Conservation (phyloP, 2,888 invertebrate species). For the Leptopilina syphax region DNA sequence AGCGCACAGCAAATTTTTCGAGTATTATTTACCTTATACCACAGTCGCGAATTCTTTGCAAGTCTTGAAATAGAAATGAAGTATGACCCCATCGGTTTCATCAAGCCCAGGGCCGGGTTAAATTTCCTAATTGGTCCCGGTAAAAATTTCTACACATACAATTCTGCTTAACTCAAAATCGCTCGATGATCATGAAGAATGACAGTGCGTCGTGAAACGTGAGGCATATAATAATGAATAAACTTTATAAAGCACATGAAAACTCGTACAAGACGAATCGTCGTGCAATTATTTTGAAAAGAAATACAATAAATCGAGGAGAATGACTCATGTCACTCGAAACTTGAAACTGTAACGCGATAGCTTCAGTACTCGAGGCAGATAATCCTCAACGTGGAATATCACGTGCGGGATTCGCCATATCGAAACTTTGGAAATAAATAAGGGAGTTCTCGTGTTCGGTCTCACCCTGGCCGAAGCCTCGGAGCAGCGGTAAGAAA, state of each 20-base stretch:
- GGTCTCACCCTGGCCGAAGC: slow-evolving; percentile 4
- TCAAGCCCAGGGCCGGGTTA: too few species aligned
- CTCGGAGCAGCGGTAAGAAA: not conserved
- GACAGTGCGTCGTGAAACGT: too few species aligned
- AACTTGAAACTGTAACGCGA: slow-evolving; percentile 18
- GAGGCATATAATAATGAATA: too few species aligned
- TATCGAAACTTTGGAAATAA: slow-evolving; percentile 34
- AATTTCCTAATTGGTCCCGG: too few species aligned
- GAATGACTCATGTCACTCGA: slow-evolving; percentile 1
- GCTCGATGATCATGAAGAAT: too few species aligned
- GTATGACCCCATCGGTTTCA: not conserved
- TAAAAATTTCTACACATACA: too few species aligned
- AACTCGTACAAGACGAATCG: not conserved
- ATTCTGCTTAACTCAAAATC: too few species aligned
- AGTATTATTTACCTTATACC: too few species aligned
- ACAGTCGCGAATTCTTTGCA: too few species aligned
- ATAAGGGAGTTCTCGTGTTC: slow-evolving; percentile 30
- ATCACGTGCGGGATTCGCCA: slow-evolving; percentile 22
- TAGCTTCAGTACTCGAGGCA: slow-evolving; percentile 3
- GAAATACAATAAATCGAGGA: not conserved
- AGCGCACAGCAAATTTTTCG: too few species aligned
- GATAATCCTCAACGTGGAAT: slow-evolving; percentile 7
- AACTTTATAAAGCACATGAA: too few species aligned
- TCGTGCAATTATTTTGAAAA: too few species aligned
- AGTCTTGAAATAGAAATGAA: not conserved